Percentiles rank a stretch among this genome's conserved stretches.
These are phyloP conservation scores for Rhinichthys klamathensis DNA, from an alignment of 2,113 vertebrate species.

Conservation along the genomic window DNA sequence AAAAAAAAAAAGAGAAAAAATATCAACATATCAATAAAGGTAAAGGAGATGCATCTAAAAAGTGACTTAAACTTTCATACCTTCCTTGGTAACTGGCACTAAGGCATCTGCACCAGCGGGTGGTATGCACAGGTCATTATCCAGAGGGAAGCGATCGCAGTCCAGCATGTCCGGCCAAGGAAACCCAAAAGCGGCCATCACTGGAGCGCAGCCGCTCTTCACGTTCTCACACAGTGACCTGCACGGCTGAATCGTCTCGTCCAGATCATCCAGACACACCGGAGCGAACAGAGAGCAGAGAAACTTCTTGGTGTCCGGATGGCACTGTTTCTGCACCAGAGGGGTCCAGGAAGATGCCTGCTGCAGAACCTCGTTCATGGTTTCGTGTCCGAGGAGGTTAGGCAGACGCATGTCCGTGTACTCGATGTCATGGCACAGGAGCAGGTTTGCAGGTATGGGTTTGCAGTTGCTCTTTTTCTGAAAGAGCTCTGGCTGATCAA, in stretches of 20 bases:
- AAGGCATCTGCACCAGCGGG: conserved; percentile 83
- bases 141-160: conserved; percentile 89
- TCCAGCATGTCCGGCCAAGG: conserved; percentile 98
- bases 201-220: conserved; percentile 89
- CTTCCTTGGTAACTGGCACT: conserved; percentile 84
- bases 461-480: conserved; percentile 93
- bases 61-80: conserved; percentile 66
- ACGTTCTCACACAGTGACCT: conserved; percentile 93
- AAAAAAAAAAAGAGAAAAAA: conserved; percentile 41
- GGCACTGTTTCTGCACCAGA: conserved; percentile 94
- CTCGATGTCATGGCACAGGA: conserved; percentile 92
- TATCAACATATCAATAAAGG: neutral
- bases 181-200: conserved; percentile 97
- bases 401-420: conserved; percentile 95
- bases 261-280: conserved; percentile 92
- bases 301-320: conserved; percentile 96
- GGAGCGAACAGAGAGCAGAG: conserved; percentile 97
- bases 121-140: conserved; percentile 96
- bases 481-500: conserved; percentile 87
- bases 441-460: conserved; percentile 86
- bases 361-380: conserved; percentile 93
- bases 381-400: conserved; percentile 96
- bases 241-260: conserved; percentile 95
- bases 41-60: neutral
- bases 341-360: conserved; percentile 97